A percentile compares a stretch with the other conserved stretches of the same genome.
phyloP scores from a whole-genome alignment of 2,888 invertebrate genomes.

The Villa cingulata region DNA sequence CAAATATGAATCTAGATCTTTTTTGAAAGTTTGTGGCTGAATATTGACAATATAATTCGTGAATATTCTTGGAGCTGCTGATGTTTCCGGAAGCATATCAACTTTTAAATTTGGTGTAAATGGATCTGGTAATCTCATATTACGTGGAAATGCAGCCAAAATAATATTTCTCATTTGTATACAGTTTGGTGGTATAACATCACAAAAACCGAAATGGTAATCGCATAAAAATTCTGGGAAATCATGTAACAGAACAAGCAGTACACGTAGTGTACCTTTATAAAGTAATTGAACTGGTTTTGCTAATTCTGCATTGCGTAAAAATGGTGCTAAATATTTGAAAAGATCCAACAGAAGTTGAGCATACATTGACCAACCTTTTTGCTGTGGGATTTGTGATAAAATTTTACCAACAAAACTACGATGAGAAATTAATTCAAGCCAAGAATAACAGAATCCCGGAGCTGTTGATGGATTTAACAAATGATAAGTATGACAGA shows the following conservation, averaged over 20 bases:
- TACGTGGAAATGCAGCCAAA: slow-evolving; percentile 92
- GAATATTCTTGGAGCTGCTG: slow-evolving; percentile 75
- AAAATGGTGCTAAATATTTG: slow-evolving; percentile 91
- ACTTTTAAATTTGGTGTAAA: slow-evolving; percentile 94
- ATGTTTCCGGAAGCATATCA: slow-evolving; percentile 79
- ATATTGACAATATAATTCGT: slow-evolving; percentile 80
- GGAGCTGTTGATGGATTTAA: slow-evolving; percentile 86
- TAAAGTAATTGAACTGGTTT: slow-evolving; percentile 88
- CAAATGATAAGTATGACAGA: slow-evolving; percentile 90
- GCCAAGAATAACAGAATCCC: slow-evolving; percentile 96
- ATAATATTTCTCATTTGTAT: slow-evolving; percentile 98
- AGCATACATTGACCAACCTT: slow-evolving; percentile 96
- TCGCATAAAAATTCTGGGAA: slow-evolving; percentile 99
- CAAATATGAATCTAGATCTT: slow-evolving; percentile 92
- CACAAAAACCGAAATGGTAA: slow-evolving; percentile 97
- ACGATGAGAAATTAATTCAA: slow-evolving; percentile 93
- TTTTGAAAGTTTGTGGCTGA: slow-evolving; percentile 78
- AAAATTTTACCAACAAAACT: slow-evolving; percentile 90
- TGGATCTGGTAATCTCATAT: slow-evolving; percentile 97
- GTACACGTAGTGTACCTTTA: slow-evolving; percentile 87
- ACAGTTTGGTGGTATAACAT: slow-evolving; percentile 98
- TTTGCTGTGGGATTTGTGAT: slow-evolving; percentile 81
- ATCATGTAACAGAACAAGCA: slow-evolving; percentile 91
- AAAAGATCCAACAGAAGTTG: slow-evolving; percentile 91
- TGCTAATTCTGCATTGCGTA: slow-evolving; percentile 91